Conservation (phyloP, 2,113 vertebrate genomes). For the Actenoides hombroni region DNA sequence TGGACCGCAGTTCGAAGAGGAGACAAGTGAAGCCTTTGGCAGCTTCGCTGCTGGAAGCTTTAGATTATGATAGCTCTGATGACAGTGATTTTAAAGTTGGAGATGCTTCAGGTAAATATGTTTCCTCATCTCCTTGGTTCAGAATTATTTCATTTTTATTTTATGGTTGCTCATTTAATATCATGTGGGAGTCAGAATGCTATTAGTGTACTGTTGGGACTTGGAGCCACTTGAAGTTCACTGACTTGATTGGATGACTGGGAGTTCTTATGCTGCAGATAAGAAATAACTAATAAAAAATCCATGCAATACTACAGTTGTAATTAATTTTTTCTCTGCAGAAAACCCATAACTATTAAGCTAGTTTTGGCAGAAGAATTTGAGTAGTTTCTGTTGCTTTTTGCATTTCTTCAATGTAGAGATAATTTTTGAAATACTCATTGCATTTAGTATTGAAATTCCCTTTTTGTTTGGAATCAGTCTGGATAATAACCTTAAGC, state of each 20-base stretch:
- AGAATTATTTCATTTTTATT: neutral
- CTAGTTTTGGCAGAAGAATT: neutral
- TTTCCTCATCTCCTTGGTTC: neutral
- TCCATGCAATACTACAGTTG: accelerated
- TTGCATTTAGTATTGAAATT: neutral
- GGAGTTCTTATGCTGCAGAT: neutral
- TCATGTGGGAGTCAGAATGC: neutral
- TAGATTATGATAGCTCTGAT: conserved; percentile 99
- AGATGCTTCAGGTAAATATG: conserved; percentile 91
- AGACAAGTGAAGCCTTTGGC: conserved; percentile 97
- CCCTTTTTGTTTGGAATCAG: neutral
- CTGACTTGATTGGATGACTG: neutral
- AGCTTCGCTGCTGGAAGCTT: conserved; percentile 92
- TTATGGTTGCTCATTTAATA: neutral
- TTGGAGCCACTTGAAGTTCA: neutral
- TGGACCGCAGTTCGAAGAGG: conserved; percentile 96
- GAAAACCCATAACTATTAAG: neutral
- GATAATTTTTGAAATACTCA: neutral
- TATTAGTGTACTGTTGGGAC: neutral
- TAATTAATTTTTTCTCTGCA: neutral
- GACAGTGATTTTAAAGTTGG: conserved; percentile 99
- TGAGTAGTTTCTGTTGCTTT: neutral
- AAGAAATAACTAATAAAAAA: neutral
- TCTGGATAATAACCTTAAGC: neutral
- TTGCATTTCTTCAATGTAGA: neutral